Conservation (phyloP, 2,113 vertebrate species). For the Erpornis zantholeuca region DNA sequence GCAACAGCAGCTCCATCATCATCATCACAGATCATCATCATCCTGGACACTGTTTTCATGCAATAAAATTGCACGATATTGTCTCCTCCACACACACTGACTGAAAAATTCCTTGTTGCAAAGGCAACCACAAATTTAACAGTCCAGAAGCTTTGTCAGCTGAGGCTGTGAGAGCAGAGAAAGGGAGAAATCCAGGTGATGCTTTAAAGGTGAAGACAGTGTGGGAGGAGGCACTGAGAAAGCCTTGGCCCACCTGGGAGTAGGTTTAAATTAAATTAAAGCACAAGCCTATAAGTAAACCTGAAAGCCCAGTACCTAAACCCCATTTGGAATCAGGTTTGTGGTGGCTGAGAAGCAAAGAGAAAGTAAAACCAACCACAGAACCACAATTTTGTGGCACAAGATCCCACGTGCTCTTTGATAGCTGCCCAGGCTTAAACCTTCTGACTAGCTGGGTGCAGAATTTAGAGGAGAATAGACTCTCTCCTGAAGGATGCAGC, state of each 20-base stretch:
- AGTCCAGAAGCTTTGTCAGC: background rate
- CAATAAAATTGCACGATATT: background rate
- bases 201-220: background rate
- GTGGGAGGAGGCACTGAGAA: background rate
- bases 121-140: background rate
- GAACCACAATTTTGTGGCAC: background rate
- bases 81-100: background rate
- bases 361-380: background rate
- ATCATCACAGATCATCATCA: background rate
- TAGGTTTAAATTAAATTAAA: background rate
- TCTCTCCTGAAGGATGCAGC: background rate
- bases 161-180: background rate
- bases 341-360: background rate
- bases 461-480: background rate
- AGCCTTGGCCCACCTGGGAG: background rate
- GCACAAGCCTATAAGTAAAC: background rate
- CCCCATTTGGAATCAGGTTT: background rate
- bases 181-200: background rate
- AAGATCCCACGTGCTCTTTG: background rate
- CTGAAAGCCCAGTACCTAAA: background rate
- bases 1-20: background rate
- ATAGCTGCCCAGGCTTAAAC: background rate
- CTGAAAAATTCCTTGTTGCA: background rate
- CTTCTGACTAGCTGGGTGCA: accelerated
- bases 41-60: background rate